phyloP scores from a whole-genome alignment of 2,113 vertebrate species.

The Crotophaga sulcirostris region DNA sequence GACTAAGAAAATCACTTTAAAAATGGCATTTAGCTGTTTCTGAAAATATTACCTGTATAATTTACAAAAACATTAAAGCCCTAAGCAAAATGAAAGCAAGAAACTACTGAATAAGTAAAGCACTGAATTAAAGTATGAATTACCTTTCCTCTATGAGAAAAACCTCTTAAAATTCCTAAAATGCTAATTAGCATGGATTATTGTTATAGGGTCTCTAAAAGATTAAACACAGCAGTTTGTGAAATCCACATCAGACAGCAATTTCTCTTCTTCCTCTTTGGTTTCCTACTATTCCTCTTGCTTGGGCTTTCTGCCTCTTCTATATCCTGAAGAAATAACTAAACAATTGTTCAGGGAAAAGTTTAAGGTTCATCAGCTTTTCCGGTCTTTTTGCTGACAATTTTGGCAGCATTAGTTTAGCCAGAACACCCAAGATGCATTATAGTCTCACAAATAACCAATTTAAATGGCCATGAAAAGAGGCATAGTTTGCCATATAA shows the following conservation, averaged over 20 bases:
- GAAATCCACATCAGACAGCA: background rate
- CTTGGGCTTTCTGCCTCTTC: background rate
- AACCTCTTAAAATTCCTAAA: background rate
- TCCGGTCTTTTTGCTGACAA: constrained; percentile 42
- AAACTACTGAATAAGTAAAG: background rate
- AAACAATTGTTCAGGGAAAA: constrained; percentile 17
- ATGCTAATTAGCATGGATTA: background rate
- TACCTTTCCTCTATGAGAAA: background rate
- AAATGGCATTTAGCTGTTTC: background rate
- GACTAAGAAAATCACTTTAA: background rate
- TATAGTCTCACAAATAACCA: background rate
- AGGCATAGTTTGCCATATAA: background rate
- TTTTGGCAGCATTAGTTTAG: constrained; percentile 30
- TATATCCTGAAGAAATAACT: background rate
- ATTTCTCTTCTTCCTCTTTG: background rate
- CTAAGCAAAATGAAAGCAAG: background rate
- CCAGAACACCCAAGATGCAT: constrained; percentile 59
- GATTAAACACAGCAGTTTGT: background rate
- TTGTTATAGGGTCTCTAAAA: background rate
- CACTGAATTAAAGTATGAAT: background rate
- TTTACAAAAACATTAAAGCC: background rate
- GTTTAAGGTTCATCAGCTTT: constrained; percentile 49
- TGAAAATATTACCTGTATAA: background rate
- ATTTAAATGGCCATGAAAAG: background rate
- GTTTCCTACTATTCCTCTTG: background rate